These are phyloP conservation scores for Ganaspis sp. DNA, from an alignment of 1,140 invertebrate species.

Conservation along the genomic window DNA sequence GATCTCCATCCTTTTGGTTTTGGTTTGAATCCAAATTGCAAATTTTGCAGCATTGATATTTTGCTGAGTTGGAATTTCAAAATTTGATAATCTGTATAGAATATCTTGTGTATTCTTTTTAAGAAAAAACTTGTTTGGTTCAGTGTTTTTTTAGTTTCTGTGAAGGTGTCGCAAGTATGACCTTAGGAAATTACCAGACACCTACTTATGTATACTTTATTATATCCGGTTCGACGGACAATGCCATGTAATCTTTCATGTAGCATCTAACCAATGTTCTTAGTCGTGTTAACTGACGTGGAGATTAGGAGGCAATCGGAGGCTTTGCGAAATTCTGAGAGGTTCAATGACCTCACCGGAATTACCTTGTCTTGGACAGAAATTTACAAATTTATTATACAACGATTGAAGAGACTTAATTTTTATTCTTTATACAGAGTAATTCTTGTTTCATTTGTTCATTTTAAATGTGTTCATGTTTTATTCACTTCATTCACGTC, in stretches of 20 bases:
- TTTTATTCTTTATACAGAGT: too few relatives aligned
- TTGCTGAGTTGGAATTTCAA: too few relatives aligned
- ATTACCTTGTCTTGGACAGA: background rate
- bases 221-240: slow-evolving; percentile 25
- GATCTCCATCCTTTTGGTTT: too few relatives aligned
- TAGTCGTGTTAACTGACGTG: slow-evolving; percentile 18
- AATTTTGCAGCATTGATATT: too few relatives aligned
- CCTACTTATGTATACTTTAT: slow-evolving; percentile 24
- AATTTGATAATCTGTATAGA: too few relatives aligned
- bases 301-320: slow-evolving; percentile 21
- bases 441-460: too few relatives aligned
- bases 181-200: slow-evolving; percentile 30
- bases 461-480: too few relatives aligned
- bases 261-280: slow-evolving; percentile 21
- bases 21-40: too few relatives aligned
- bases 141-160: background rate
- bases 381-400: background rate
- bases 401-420: too few relatives aligned
- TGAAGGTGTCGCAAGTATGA: background rate
- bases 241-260: slow-evolving; percentile 16
- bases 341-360: background rate
- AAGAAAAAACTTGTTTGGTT: background rate
- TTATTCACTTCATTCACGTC: too few relatives aligned
- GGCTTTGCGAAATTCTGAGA: slow-evolving; percentile 1
- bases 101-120: too few relatives aligned